Percentiles rank a stretch among this genome's conserved stretches.
Conservation (phyloP, 1,140 invertebrate species). For the Chrysomallon squamiferum region DNA sequence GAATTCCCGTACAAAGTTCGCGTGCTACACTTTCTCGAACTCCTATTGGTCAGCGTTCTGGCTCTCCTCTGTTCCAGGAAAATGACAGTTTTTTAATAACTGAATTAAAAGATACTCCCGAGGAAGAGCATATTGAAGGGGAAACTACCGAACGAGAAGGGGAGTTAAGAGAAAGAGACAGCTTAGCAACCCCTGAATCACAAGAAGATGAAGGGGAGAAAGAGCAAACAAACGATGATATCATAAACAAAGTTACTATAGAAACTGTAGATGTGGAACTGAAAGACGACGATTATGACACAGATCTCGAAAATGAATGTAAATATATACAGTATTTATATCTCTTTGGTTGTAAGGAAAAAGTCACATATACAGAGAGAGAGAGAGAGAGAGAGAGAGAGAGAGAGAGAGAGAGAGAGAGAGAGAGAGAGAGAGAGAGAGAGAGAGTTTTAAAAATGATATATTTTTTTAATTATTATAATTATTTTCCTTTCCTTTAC, state of each 20-base stretch:
- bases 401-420: too few relatives aligned
- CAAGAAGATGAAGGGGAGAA: conserved; percentile 11
- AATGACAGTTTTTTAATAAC: conserved; percentile 64
- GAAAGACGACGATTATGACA: conserved; percentile 41
- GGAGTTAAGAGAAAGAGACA: conserved; percentile 4
- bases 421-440: too few relatives aligned
- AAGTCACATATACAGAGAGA: too few relatives aligned
- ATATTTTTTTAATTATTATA: too few relatives aligned
- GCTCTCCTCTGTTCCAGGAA: conserved; percentile 6
- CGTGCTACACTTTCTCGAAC: conserved; percentile 23
- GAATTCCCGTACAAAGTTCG: not conserved
- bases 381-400: too few relatives aligned
- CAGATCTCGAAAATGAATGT: conserved; percentile 47
- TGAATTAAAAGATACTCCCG: conserved; percentile 20
- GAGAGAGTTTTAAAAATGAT: too few relatives aligned
- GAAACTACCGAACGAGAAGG: not conserved
- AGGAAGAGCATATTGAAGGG: not conserved
- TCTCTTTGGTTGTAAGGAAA: too few relatives aligned
- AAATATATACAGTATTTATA: too few relatives aligned
- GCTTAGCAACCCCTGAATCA: not conserved
- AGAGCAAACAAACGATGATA: not conserved
- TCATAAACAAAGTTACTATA: not conserved
- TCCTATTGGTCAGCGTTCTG: conserved; percentile 11
- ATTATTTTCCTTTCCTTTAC: too few relatives aligned
- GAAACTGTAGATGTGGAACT: conserved; percentile 7